Evolutionary conservation across 2,888 invertebrate species (phyloP), one percentile per base, ranked within the genome.

Genomic region (Microctonus aethiopoides): DNA sequence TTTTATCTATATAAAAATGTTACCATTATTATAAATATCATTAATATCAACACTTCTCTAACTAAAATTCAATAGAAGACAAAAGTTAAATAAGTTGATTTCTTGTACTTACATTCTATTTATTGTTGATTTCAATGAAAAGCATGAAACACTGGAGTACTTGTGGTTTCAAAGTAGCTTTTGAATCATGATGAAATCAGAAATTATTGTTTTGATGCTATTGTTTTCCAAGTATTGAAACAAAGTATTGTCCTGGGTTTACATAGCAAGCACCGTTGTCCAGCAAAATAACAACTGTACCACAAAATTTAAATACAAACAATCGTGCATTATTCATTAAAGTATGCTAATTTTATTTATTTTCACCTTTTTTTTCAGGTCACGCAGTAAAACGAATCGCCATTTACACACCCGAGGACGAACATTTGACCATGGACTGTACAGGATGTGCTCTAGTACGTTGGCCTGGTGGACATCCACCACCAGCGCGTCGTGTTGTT

Each of bases 391-490:
- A 89, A 76, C 91, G 91, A 51, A 91, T 96, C 51, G 96, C 95
- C 0, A 89, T 96, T 1, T 89, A 87, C 79, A 88, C 88, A 73
- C 94, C 88, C 77, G 87, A 90, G 79, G 85, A 89, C 77, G 87
- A 89, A 82, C 87, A 88, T 46, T 86, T 94, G 78, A 90, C 92
- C 84, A 92, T 93, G 82, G 83, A 88, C 36, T 96, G 96, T 85
- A 87, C 89, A 0, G 90, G 90, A 63, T 97, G 96, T 81, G 87
- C 87, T 64, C 86, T 89, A 9, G 89, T 93, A 61, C 88, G 89
- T 73, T 95, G 96, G 90, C 92, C 92, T 88, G 93, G 92, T 51
- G 94, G 92, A 0, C 90, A 94, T 65, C 96, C 96, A 0, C 97
- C 96, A 1, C 92, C 94, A 1, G 95, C 96, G 1, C 90, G 92